These are phyloP conservation scores for Thunnus maccoyii DNA, from an alignment of 2,113 vertebrate species.

Conservation along the genomic window DNA sequence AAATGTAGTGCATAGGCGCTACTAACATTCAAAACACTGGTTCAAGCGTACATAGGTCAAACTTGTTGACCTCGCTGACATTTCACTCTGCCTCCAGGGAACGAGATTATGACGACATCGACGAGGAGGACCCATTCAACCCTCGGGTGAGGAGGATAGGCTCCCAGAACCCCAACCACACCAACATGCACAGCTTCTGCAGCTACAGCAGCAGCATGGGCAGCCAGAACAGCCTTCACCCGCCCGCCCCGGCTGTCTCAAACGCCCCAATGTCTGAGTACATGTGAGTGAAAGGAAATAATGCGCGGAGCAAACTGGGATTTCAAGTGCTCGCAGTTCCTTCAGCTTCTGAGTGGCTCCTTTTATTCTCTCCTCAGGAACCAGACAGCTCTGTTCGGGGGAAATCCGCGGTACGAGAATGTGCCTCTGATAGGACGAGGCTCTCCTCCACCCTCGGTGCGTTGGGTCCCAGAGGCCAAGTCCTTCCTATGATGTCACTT, in stretches of 20 bases:
- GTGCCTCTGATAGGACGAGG: conserved; percentile 96
- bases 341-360: neutral
- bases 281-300: conserved; percentile 85
- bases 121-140: conserved; percentile 95
- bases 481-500: conserved; percentile 64
- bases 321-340: no score
- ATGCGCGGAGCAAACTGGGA: no score
- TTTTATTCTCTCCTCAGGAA: conserved; percentile 85
- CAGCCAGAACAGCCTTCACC: conserved; percentile 95
- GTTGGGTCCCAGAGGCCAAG: conserved; percentile 74
- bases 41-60: no score
- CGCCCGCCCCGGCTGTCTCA: conserved; percentile 86
- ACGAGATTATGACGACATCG: conserved; percentile 92
- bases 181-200: conserved; percentile 94
- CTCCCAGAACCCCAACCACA: conserved; percentile 83
- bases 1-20: neutral
- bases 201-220: conserved; percentile 97
- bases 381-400: conserved; percentile 92
- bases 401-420: conserved; percentile 95
- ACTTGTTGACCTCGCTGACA: neutral
- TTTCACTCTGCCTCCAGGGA: conserved; percentile 80
- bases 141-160: conserved; percentile 88
- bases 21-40: neutral
- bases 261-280: conserved; percentile 93
- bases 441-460: conserved; percentile 97